Evolutionary conservation across 2,888 invertebrate species (phyloP), one percentile per base, ranked within the genome.

Genomic region (Tenthredo mesomela): DNA sequence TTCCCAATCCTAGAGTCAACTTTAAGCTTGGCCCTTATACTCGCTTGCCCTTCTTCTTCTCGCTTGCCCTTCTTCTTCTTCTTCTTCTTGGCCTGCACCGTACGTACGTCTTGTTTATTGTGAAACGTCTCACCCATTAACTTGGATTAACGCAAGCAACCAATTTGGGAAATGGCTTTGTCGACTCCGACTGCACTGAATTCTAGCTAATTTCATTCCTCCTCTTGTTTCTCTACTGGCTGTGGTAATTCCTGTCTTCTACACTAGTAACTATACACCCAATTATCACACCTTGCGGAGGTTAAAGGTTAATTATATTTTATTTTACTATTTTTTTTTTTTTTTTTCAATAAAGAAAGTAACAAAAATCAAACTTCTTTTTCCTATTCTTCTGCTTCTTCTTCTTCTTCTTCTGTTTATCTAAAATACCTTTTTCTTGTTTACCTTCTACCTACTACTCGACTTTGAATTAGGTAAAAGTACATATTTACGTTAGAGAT

Each of bases 111-210:
- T 82, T 82, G 82, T 67, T 82, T 82, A 82, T 82, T 82, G 82
- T 70, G 82, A 65, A 82, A 82, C 65, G 67, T 82, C 25, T 70
- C 67, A 70, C 43, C 70, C 82, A 70, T 82, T 82, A 82, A 82
- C 33, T 82, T 82, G 18, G 67, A 82, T 82, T 82, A 82, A 82
- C 82, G 82, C 82, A 82, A 82, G 43, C 82, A 82, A 70, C 82
- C 82, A 82, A 82, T 82, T 82, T 82, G 82, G 82, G 50, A 82
- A 82, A 82, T 82, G 65, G 65, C 82, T 65, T 47, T 70, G 82
- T 82, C 65, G 82, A 33, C 82, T 61, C 4, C 43, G 43, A 82
- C 47, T 82, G 82, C 82, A 70, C 82, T 43, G 82, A 67, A 82
- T 82, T 67, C 67, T 50, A 33, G 47, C 67, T 82, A 82, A 70